These are phyloP conservation scores for Morone chrysops DNA, from an alignment of 2,113 vertebrate species.

Conservation along the genomic window DNA sequence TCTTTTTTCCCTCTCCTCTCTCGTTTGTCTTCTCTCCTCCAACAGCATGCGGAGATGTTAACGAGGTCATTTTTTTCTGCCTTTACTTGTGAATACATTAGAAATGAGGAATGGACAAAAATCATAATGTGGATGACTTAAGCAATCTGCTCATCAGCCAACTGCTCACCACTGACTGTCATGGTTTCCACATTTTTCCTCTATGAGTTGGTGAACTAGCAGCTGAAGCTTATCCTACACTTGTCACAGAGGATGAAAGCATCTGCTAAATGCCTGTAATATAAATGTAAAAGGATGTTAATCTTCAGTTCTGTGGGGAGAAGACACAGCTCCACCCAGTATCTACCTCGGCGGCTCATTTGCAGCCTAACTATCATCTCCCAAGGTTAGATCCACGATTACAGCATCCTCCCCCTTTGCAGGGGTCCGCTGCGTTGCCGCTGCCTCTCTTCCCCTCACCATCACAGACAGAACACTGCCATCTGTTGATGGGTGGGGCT, in stretches of 20 bases:
- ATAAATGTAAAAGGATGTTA: constrained; percentile 64
- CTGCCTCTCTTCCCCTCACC: constrained; percentile 52
- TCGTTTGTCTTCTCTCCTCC: constrained; percentile 2
- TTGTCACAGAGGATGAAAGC: constrained; percentile 35
- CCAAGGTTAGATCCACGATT: constrained; percentile 72
- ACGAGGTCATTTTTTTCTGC: constrained; percentile 7
- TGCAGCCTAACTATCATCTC: constrained; percentile 52
- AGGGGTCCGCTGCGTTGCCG: constrained; percentile 38
- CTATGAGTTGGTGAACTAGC: background rate
- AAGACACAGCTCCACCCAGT: constrained; percentile 34
- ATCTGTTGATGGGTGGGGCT: constrained; percentile 78
- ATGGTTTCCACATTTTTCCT: background rate
- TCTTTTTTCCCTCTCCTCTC: background rate
- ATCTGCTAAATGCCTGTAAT: constrained; percentile 43
- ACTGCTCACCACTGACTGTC: background rate
- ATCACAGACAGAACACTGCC: constrained; percentile 82
- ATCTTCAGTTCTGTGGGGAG: constrained; percentile 54
- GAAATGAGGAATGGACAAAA: constrained; percentile 5
- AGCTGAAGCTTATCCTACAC: constrained; percentile 3
- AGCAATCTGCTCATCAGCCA: background rate
- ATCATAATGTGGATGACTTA: background rate
- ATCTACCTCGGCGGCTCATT: constrained; percentile 35
- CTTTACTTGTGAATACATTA: background rate
- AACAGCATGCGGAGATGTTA: constrained; percentile 13
- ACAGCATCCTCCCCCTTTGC: constrained; percentile 43